A percentile compares a stretch with the other conserved stretches of the same genome.
phyloP scores from a whole-genome alignment of 2,113 vertebrate genomes.

The Paraplagusia blochii region DNA sequence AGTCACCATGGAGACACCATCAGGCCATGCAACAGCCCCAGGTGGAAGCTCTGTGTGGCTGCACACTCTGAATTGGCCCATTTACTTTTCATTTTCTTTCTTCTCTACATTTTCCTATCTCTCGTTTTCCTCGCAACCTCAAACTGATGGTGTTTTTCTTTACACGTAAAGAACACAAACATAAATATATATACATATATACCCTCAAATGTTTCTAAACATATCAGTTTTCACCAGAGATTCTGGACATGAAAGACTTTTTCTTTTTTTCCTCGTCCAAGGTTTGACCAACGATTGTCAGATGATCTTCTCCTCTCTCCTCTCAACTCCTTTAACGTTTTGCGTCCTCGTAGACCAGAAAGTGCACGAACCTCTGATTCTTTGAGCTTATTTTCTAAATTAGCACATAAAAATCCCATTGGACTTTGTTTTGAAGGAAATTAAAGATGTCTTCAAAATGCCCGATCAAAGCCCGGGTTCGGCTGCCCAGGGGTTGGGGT shows the following conservation, averaged over 20 bases:
- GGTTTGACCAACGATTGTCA: constrained; percentile 51
- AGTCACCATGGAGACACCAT: constrained; percentile 72
- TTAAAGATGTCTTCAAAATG: constrained; percentile 60
- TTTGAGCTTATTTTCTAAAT: constrained; percentile 57
- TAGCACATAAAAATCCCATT: constrained; percentile 55
- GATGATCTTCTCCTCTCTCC: constrained; percentile 47
- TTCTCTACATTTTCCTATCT: constrained; percentile 61
- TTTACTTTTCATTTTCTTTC: constrained; percentile 69
- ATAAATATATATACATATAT: no score
- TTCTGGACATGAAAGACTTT: constrained; percentile 41
- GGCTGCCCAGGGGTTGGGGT: constrained; percentile 54
- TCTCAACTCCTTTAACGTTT: constrained; percentile 13
- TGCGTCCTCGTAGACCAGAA: constrained; percentile 35
- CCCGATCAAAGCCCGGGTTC: constrained; percentile 63
- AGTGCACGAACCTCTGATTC: constrained; percentile 30
- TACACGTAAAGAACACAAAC: no score
- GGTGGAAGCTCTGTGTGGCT: constrained; percentile 64
- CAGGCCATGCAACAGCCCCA: constrained; percentile 54
- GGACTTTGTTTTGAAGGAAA: constrained; percentile 70
- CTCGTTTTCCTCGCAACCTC: constrained; percentile 57
- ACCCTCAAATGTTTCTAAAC: constrained; percentile 45
- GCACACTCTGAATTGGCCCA: constrained; percentile 53
- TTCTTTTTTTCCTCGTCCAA: constrained; percentile 48
- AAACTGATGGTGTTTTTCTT: background rate
- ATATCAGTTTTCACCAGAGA: constrained; percentile 54